These are phyloP conservation scores for Corella eumyota DNA, from an alignment of 23 tunicate species.

Conservation along the genomic window DNA sequence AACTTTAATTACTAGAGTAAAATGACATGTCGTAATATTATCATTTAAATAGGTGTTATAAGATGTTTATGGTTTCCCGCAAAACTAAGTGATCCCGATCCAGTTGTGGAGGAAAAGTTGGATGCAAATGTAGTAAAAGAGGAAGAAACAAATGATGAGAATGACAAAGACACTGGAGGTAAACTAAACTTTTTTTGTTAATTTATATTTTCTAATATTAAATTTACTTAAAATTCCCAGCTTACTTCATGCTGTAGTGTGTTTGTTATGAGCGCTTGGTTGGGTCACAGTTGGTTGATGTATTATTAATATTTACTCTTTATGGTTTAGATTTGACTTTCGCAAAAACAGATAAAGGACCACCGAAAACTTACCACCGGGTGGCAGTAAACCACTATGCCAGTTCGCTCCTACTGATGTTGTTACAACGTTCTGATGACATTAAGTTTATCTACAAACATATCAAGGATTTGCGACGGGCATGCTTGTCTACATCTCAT, in stretches of 20 bases:
- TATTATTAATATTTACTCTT: no score
- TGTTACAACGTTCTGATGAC: slow-evolving; percentile 26
- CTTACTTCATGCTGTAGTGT: not conserved
- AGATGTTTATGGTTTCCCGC: slow-evolving; percentile 30
- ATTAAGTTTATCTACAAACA: slow-evolving; percentile 28
- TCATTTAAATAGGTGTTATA: no score
- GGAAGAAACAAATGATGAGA: not conserved
- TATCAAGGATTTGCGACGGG: not conserved
- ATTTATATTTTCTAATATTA: not conserved
- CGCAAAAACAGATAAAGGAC: no score
- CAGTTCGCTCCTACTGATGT: slow-evolving; percentile 17
- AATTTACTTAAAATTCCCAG: not conserved
- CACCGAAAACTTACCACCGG: slow-evolving; percentile 32
- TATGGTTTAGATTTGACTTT: no score
- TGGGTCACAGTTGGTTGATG: no score
- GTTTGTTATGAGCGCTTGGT: no score
- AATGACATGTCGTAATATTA: no score
- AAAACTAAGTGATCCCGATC: slow-evolving; percentile 27
- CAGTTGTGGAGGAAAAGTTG: slow-evolving; percentile 8
- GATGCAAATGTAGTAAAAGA: slow-evolving; percentile 6
- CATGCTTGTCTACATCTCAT: slow-evolving; percentile 31
- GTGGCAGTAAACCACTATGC: slow-evolving; percentile 55
- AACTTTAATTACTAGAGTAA: no score
- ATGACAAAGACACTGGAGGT: slow-evolving; percentile 13
- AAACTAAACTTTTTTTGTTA: not conserved